These are phyloP conservation scores for Poecilia gillii DNA, from an alignment of 2,797 vertebrate species.

Conservation along the genomic window DNA sequence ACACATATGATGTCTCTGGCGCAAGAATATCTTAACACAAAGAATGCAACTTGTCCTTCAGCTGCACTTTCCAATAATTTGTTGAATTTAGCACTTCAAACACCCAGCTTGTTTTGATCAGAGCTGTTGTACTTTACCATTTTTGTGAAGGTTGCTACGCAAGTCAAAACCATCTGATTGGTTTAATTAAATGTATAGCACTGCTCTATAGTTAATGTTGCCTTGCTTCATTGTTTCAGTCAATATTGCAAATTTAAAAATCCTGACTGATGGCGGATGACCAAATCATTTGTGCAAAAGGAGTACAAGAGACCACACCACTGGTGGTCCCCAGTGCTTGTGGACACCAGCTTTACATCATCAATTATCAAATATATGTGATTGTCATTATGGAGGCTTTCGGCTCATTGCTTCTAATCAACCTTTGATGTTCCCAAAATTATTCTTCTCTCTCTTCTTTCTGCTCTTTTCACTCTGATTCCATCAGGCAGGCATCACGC, in stretches of 20 bases:
- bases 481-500: conserved; percentile 14
- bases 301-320: background rate
- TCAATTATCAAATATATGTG: conserved; percentile 20
- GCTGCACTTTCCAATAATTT: background rate
- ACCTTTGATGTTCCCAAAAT: conserved; percentile 6
- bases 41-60: background rate
- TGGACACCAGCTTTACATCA: background rate
- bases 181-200: background rate
- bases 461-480: background rate
- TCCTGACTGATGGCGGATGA: no score
- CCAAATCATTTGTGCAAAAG: background rate
- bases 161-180: background rate
- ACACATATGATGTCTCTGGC: background rate
- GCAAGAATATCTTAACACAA: background rate
- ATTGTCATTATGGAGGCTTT: background rate
- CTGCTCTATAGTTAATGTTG: background rate
- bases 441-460: conserved; percentile 3
- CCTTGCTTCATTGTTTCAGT: background rate
- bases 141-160: background rate
- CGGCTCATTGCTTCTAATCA: conserved; percentile 2
- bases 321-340: background rate
- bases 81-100: background rate
- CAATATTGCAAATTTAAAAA: background rate
- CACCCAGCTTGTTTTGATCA: background rate
- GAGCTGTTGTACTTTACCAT: background rate